Conservation (phyloP, 2,113 vertebrate species). For the Grammomys dolichurus region DNA sequence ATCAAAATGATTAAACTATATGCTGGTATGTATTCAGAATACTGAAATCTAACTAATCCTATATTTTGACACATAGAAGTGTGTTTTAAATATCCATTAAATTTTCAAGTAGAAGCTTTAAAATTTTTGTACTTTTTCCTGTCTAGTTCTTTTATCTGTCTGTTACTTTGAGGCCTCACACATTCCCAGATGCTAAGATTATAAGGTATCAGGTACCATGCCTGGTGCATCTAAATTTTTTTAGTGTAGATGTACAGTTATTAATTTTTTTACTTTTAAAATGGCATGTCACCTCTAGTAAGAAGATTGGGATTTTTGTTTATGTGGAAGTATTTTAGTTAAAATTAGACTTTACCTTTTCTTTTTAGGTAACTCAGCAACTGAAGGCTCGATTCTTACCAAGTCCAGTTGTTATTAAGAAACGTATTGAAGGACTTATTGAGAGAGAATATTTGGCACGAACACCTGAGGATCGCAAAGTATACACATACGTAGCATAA, state of each 20-base stretch:
- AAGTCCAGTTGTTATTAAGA: constrained; percentile 99
- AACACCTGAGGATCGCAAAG: constrained; percentile 98
- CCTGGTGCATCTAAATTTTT: background rate
- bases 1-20: background rate
- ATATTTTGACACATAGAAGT: background rate
- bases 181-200: background rate
- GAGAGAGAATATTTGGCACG: constrained; percentile 99
- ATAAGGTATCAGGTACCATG: background rate
- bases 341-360: constrained; percentile 61
- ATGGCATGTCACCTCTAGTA: background rate
- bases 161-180: background rate
- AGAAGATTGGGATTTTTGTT: background rate
- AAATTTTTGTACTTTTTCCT: background rate
- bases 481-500: constrained; percentile 99
- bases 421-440: constrained; percentile 99
- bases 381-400: constrained; percentile 97
- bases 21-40: background rate
- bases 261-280: constrained; percentile 51
- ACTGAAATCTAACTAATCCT: background rate
- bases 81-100: background rate
- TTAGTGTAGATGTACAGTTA: background rate
- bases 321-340: background rate
- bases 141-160: background rate
- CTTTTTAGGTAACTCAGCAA: constrained; percentile 96
- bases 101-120: constrained; percentile 51